Conservation (phyloP, 2,888 invertebrate genomes). For the Microctonus hyperodae region DNA sequence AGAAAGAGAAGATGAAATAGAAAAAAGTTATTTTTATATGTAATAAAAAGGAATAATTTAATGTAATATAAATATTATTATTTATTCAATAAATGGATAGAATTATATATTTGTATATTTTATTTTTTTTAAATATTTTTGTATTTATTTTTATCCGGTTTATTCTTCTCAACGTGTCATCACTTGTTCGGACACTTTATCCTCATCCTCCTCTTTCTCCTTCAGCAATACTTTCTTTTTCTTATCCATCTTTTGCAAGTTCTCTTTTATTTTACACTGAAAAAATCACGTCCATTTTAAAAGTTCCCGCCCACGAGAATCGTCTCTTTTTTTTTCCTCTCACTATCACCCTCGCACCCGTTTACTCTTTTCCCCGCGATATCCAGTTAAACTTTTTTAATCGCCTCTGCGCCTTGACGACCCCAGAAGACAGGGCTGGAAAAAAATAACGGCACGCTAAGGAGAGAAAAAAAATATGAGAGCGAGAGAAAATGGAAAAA, state of each 20-base stretch:
- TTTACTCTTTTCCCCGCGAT: conserved; percentile 14
- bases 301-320: not conserved
- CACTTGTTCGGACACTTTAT: not conserved
- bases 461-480: not conserved
- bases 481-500: not conserved
- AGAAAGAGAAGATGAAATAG: not conserved
- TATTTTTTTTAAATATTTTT: not conserved
- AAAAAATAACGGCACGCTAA: not conserved
- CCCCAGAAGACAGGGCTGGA: conserved; percentile 13
- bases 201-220: not conserved
- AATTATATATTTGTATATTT: not conserved
- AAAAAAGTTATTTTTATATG: not conserved
- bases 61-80: too few species aligned
- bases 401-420: conserved; percentile 26
- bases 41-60: too few species aligned
- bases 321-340: not conserved
- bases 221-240: not conserved
- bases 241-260: not conserved
- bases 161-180: not conserved
- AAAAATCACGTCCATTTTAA: conserved; percentile 11
- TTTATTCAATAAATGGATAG: too few species aligned
- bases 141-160: not conserved
- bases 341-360: conserved; percentile 3
- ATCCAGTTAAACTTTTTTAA: conserved; percentile 31
- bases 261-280: not conserved